phyloP scores from a whole-genome alignment of 2,113 vertebrate species.

The Lepidothrix coronata region DNA sequence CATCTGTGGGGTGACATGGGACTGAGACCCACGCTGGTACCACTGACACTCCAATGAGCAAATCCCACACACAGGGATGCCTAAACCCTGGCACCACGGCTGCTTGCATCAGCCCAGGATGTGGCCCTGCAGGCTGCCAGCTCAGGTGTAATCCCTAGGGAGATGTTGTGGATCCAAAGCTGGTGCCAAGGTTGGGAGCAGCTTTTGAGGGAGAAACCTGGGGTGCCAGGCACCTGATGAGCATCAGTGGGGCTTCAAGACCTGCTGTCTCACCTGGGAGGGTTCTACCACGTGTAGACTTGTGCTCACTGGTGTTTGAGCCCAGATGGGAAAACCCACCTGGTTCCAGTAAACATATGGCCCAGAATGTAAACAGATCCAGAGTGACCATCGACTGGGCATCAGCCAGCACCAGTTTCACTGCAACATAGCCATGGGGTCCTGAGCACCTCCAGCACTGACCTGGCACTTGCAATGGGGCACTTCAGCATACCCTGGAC shows the following conservation, averaged over 20 bases:
- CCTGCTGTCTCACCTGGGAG: background rate
- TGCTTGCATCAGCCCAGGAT: background rate
- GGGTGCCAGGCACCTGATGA: background rate
- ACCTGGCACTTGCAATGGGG: background rate
- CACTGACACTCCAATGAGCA: background rate
- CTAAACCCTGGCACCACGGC: accelerated
- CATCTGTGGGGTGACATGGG: background rate
- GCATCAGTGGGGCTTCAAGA: background rate
- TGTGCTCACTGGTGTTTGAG: background rate
- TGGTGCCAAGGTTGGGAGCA: background rate
- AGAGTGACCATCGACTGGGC: accelerated
- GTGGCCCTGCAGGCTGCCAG: background rate
- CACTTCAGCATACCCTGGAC: background rate
- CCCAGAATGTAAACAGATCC: background rate
- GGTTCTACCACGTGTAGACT: accelerated
- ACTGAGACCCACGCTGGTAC: background rate
- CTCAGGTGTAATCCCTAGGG: accelerated
- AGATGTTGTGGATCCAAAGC: background rate
- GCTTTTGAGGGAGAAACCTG: background rate
- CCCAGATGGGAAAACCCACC: background rate
- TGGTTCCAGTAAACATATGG: accelerated
- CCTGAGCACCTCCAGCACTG: background rate
- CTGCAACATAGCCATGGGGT: background rate
- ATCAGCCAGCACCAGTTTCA: background rate
- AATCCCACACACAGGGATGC: background rate